phyloP scores from a whole-genome alignment of 2,113 vertebrate species.

The Hippocampus barbouri region DNA sequence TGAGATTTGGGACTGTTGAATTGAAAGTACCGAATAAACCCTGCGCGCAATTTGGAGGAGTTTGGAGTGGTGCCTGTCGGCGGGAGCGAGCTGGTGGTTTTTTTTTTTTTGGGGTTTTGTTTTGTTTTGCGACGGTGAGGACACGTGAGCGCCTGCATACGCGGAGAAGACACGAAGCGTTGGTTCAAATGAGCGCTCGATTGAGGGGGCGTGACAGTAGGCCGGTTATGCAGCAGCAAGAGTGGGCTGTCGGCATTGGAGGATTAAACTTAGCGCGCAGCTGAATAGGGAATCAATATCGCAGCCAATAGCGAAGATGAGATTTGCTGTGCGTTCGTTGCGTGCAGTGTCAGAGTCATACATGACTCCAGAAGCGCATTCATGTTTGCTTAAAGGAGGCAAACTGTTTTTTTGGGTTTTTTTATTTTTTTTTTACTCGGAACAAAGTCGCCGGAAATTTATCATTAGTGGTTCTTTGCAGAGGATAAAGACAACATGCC shows the following conservation, averaged over 20 bases:
- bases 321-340: conserved; percentile 10
- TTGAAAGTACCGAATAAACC: conserved; percentile 15
- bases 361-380: background rate
- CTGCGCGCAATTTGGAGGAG: conserved; percentile 5
- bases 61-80: conserved; percentile 18
- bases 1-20: conserved; percentile 35
- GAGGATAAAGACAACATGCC: background rate
- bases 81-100: conserved; percentile 2
- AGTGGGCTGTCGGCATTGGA: conserved; percentile 55
- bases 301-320: conserved; percentile 12
- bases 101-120: background rate
- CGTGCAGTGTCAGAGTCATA: conserved; percentile 2
- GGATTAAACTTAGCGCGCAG: conserved; percentile 39
- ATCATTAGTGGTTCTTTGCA: background rate
- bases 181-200: conserved; percentile 13
- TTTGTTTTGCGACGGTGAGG: conserved; percentile 30
- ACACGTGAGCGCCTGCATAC: conserved; percentile 41
- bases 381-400: background rate
- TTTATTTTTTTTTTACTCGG: too few relatives aligned
- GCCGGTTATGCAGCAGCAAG: conserved; percentile 51
- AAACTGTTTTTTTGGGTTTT: too few relatives aligned
- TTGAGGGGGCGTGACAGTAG: conserved; percentile 43
- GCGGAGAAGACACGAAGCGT: conserved; percentile 39
- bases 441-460: too few relatives aligned
- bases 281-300: conserved; percentile 31